Evolutionary conservation across 2,113 vertebrate species (phyloP).

Genomic region (Pampusana beccarii): DNA sequence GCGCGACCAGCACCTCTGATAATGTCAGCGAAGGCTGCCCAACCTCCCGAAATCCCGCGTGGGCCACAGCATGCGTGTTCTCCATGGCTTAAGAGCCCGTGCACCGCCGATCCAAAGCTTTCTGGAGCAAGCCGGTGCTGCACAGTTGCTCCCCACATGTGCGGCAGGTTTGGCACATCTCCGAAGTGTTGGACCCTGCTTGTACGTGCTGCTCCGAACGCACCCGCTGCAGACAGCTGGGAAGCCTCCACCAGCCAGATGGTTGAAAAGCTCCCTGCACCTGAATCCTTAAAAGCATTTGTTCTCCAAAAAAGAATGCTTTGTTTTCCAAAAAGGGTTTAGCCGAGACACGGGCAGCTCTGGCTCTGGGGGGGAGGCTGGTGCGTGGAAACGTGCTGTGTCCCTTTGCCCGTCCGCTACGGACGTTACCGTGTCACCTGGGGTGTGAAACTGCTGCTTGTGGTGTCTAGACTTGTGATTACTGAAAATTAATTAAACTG

Average conservation of each 20-base stretch:
- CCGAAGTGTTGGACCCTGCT: conserved; percentile 1
- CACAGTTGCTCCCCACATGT: conserved; percentile 59
- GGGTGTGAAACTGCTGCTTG: conserved; percentile 65
- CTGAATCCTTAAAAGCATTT: conserved; percentile 68
- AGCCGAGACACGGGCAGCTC: not conserved
- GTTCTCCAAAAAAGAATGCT: conserved; percentile 27
- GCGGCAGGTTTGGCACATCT: conserved; percentile 39
- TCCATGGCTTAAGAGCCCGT: not conserved
- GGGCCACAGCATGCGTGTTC: not conserved
- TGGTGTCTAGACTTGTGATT: conserved; percentile 72
- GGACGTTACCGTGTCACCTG: conserved; percentile 13
- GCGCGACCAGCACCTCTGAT: not conserved
- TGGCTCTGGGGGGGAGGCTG: not conserved
- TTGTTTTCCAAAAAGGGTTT: conserved; percentile 39
- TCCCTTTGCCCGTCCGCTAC: not conserved
- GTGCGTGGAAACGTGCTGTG: not conserved
- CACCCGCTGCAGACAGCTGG: conserved; percentile 66
- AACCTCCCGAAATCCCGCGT: not conserved
- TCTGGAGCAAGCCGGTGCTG: not conserved
- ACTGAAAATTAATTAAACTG: conserved; percentile 73
- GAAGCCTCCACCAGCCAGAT: conserved; percentile 65
- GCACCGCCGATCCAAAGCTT: not conserved
- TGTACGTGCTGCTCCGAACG: conserved; percentile 35
- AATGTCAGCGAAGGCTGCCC: not conserved
- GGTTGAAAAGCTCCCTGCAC: conserved; percentile 54